Evolutionary conservation across 2,113 vertebrate genomes (phyloP).

Genomic region (Catharus minimus): DNA sequence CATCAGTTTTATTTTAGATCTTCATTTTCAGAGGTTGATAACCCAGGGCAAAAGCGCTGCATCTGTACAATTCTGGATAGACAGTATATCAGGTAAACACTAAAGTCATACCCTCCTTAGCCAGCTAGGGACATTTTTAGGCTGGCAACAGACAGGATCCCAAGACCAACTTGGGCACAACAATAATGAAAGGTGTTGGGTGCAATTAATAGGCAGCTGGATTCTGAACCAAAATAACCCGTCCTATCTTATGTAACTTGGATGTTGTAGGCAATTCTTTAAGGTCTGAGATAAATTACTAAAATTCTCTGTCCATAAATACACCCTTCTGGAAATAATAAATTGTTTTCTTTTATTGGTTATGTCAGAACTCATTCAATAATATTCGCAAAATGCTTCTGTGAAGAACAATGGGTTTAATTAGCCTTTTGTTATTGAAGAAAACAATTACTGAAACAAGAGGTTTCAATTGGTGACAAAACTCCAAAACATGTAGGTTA

Average conservation of each 20-base stretch:
- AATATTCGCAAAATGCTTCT: not conserved
- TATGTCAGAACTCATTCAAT: not conserved
- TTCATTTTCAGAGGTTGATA: constrained; percentile 12
- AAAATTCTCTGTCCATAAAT: not conserved
- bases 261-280: not conserved
- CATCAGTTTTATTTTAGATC: constrained; percentile 40
- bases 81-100: not conserved
- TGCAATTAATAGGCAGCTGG: not conserved
- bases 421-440: not conserved
- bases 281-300: not conserved
- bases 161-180: not conserved
- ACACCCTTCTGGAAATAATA: not conserved
- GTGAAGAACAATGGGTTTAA: not conserved
- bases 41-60: not conserved
- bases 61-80: not conserved
- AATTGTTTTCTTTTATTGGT: not conserved
- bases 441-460: not conserved
- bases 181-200: not conserved
- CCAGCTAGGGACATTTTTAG: not conserved
- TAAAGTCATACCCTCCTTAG: not conserved
- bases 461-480: not conserved
- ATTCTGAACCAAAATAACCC: not conserved
- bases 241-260: not conserved
- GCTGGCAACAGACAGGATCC: not conserved
- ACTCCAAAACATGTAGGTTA: not conserved